Evolutionary conservation across 2,113 vertebrate genomes (phyloP).

Genomic region (Setophaga petechia): DNA sequence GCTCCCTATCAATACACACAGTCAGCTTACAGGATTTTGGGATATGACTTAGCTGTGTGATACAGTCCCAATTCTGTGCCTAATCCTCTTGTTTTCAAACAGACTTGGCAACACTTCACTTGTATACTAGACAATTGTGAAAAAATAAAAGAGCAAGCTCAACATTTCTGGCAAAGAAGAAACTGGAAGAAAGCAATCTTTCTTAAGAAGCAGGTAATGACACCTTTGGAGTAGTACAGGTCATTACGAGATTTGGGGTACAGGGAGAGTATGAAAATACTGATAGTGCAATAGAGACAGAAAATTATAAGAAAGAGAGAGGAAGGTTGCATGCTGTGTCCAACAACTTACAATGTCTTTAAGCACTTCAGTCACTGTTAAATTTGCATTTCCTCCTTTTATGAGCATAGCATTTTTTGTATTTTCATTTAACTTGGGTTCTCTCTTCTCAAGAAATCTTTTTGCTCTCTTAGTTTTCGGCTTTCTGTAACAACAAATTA

Average conservation of each 20-base stretch:
- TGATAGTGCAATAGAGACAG: not conserved
- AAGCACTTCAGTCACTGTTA: conserved; percentile 82
- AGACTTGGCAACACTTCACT: not conserved
- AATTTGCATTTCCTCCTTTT: conserved; percentile 90
- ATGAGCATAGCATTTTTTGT: conserved; percentile 91
- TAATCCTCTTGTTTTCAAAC: not conserved
- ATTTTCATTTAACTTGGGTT: conserved; percentile 88
- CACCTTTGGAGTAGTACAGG: not conserved
- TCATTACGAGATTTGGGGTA: not conserved
- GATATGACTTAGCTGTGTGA: not conserved
- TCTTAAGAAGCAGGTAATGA: not conserved
- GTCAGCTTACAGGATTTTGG: not conserved
- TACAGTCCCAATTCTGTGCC: not conserved
- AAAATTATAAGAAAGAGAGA: not conserved
- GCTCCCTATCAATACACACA: not conserved
- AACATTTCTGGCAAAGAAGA: not conserved
- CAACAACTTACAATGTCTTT: conserved; percentile 86
- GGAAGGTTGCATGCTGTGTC: not conserved
- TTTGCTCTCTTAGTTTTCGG: conserved; percentile 94
- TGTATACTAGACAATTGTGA: fast-evolving
- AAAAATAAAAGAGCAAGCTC: not conserved
- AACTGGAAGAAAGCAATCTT: not conserved
- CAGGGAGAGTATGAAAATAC: not conserved
- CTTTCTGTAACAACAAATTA: conserved; percentile 77
- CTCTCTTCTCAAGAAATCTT: conserved; percentile 88